Percentiles rank a stretch among this genome's conserved stretches.
phyloP scores from a whole-genome alignment of 2,797 vertebrate genomes.

The Rhabdomys pumilio region DNA sequence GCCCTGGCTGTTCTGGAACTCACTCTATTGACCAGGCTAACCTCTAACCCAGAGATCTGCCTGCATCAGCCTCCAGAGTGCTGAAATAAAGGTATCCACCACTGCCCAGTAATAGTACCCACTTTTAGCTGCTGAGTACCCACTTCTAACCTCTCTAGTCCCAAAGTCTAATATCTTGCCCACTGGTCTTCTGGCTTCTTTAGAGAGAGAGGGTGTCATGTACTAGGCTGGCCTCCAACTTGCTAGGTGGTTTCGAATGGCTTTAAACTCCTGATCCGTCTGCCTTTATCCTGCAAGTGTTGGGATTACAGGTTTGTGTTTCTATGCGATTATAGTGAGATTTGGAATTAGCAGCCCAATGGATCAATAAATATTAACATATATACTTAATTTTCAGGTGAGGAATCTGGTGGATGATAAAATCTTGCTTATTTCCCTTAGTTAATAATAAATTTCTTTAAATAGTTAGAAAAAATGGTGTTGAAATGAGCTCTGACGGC shows the following conservation, averaged over 20 bases:
- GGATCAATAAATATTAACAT: conserved; percentile 58
- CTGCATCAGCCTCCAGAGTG: not conserved
- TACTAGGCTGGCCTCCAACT: not conserved
- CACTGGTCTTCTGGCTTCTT: not conserved
- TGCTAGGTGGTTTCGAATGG: not conserved
- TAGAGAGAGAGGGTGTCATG: not conserved
- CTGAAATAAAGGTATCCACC: not conserved
- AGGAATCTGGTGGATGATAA: conserved; percentile 53
- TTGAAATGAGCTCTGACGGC: conserved; percentile 64
- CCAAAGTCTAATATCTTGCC: not conserved
- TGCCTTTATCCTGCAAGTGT: not conserved
- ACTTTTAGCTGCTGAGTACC: not conserved
- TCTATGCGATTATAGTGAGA: conserved; percentile 42
- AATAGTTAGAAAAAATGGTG: conserved; percentile 51
- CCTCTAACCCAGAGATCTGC: not conserved
- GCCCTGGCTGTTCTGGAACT: not conserved
- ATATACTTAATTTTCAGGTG: conserved; percentile 52
- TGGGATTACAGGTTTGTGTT: not conserved
- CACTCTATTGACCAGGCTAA: not conserved
- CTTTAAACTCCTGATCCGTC: too few species aligned
- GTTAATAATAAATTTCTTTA: conserved; percentile 63
- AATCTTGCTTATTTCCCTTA: conserved; percentile 64
- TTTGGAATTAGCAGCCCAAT: conserved; percentile 51
- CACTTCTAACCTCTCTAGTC: not conserved
- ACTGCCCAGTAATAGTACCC: not conserved